phyloP scores from a whole-genome alignment of 2,797 vertebrate species.

The Anableps anableps region DNA sequence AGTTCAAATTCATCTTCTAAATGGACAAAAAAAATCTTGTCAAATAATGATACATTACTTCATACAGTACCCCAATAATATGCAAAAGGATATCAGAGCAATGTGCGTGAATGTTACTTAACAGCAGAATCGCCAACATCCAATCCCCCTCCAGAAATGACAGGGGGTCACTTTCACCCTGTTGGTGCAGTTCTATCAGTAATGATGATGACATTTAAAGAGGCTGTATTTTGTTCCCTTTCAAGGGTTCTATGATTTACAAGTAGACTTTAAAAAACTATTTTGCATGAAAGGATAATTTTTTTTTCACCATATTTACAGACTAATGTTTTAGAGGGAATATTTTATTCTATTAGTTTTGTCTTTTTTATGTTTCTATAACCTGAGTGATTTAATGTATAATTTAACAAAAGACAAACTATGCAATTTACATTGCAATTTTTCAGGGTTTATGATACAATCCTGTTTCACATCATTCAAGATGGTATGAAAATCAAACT shows the following conservation, averaged over 20 bases:
- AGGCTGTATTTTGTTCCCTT: background rate
- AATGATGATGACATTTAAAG: conserved; percentile 12
- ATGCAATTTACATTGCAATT: background rate
- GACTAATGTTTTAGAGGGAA: background rate
- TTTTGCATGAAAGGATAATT: background rate
- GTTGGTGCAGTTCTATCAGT: background rate
- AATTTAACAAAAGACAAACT: background rate
- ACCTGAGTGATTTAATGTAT: no score
- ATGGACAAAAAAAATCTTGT: background rate
- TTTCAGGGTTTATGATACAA: background rate
- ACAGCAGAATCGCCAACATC: background rate
- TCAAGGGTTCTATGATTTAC: background rate
- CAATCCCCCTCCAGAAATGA: conserved; percentile 4
- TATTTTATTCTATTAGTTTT: background rate
- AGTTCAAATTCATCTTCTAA: conserved; percentile 13
- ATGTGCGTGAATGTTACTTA: conserved; percentile 1
- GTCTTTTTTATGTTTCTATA: background rate
- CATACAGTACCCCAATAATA: conserved; percentile 1
- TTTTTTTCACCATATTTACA: background rate
- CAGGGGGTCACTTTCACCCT: background rate
- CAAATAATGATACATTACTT: conserved; percentile 7
- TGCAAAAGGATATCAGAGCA: background rate
- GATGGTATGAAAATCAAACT: background rate
- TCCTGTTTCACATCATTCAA: background rate
- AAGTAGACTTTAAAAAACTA: background rate